A percentile compares a stretch with the other conserved stretches of the same genome.
Conservation (phyloP, 2,113 vertebrate species). For the Verasper variegatus region DNA sequence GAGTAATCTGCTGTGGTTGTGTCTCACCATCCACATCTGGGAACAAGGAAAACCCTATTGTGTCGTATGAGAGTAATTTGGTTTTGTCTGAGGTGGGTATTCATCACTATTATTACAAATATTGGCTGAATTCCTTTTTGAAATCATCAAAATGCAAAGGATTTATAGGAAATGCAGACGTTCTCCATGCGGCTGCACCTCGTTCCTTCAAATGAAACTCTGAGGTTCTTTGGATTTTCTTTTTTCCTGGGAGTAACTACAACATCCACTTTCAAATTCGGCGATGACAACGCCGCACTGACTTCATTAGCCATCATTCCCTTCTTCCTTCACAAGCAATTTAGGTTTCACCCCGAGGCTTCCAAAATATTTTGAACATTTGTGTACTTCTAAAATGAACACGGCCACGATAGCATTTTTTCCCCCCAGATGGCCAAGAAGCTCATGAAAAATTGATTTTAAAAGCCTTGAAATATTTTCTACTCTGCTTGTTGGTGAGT, state of each 20-base stretch:
- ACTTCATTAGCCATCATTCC: slow-evolving; percentile 31
- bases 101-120: too few relatives aligned
- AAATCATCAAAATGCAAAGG: too few relatives aligned
- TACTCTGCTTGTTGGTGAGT: slow-evolving; percentile 36
- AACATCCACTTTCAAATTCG: background rate
- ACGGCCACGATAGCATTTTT: slow-evolving; percentile 50
- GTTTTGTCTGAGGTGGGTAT: too few relatives aligned
- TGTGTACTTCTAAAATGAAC: slow-evolving; percentile 60
- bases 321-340: slow-evolving; percentile 18
- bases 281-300: background rate
- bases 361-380: slow-evolving; percentile 56
- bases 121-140: too few relatives aligned
- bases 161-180: background rate
- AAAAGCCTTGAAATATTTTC: slow-evolving; percentile 71
- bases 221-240: slow-evolving; percentile 2
- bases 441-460: slow-evolving; percentile 70
- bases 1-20: too few relatives aligned
- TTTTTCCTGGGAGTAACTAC: too few relatives aligned
- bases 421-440: slow-evolving; percentile 47
- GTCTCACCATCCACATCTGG: too few relatives aligned
- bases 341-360: slow-evolving; percentile 32
- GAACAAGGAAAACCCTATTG: too few relatives aligned
- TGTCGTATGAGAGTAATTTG: too few relatives aligned
- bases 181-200: too few relatives aligned
- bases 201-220: background rate